phyloP scores from a whole-genome alignment of 2,888 invertebrate species.

The Agrochola lychnidis region DNA sequence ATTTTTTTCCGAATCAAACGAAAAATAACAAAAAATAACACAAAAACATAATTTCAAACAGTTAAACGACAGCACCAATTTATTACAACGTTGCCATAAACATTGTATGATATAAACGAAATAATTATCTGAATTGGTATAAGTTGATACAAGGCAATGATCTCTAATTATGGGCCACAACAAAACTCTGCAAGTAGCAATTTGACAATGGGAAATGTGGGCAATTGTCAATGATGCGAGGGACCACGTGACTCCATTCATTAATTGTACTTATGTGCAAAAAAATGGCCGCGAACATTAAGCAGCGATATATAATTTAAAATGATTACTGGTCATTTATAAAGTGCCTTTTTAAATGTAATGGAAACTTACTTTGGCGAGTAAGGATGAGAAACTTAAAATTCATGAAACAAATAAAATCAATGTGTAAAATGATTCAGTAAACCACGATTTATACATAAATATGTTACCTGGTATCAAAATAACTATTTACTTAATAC shows the following conservation, averaged over 20 bases:
- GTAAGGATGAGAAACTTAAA: conserved; percentile 31
- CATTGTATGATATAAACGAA: conserved; percentile 59
- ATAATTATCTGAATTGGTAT: conserved; percentile 67
- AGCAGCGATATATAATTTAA: conserved; percentile 75
- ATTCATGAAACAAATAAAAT: conserved; percentile 41
- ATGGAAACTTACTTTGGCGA: conserved; percentile 57
- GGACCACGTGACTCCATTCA: conserved; percentile 77
- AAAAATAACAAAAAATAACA: not conserved
- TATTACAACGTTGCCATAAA: conserved; percentile 42
- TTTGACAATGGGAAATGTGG: conserved; percentile 77
- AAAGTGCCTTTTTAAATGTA: conserved; percentile 72
- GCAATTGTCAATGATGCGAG: conserved; percentile 71
- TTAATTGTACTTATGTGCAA: conserved; percentile 63
- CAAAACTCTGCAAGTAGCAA: conserved; percentile 75
- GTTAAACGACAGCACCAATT: conserved; percentile 19
- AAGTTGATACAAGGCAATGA: conserved; percentile 68
- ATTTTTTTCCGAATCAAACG: not conserved
- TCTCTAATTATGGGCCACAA: conserved; percentile 71
- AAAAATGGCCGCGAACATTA: conserved; percentile 69
- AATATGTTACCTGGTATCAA: not conserved
- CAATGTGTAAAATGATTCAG: not conserved
- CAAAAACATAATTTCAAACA: conserved; percentile 18
- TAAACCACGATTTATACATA: conserved; percentile 23
- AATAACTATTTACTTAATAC: conserved; percentile 2
- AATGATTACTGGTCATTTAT: conserved; percentile 78